Evolutionary conservation across 2,888 invertebrate species (phyloP), one percentile per base, ranked within the genome.

Genomic region (Bombylius discolor): DNA sequence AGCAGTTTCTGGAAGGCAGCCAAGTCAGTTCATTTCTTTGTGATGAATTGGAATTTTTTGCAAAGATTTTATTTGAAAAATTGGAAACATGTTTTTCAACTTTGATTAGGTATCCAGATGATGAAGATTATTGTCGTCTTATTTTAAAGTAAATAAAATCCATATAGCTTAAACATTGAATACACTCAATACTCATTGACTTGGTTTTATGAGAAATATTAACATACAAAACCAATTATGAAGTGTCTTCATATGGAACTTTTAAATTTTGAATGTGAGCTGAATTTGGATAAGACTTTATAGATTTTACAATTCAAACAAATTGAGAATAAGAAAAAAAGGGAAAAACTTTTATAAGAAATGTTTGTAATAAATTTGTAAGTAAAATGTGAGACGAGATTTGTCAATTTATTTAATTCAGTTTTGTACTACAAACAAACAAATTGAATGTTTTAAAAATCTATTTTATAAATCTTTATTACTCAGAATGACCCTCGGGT

Each of bases 1-100:
- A 74, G 69, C 70, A 73, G 66, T 70, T 68, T 68, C 66, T 72
- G 68, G 71, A 72, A 70, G 71, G 71, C 70, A 50, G 36, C 47
- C 36, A 53, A 32, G 14, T 46, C 50, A 55, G 6, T 23, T 14
- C 7, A 12, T n/a, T 32, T n/a, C n/a, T n/a, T 42, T 47, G n/a
- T 12, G 51, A 61, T 60, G 72, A 72, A 68, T 72, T 72, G 64
- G 70, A 72, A 68, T 71, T 69, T 67, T 72, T 73, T 63, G 70
- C 69, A 57, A 69, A 70, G 66, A 69, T 71, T 67, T 65, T 73
- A 59, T 67, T 68, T 64, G 68, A 70, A 62, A 69, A 70, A 62
- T 68, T 73, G 51, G 66, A 70, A 48, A 65, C 64, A 59, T 70
- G 71, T 59, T 64, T 70, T 61, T 67, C 66, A 62, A 65, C 62